Conservation (phyloP, 1,140 invertebrate species). For the Oscheius sp. region DNA sequence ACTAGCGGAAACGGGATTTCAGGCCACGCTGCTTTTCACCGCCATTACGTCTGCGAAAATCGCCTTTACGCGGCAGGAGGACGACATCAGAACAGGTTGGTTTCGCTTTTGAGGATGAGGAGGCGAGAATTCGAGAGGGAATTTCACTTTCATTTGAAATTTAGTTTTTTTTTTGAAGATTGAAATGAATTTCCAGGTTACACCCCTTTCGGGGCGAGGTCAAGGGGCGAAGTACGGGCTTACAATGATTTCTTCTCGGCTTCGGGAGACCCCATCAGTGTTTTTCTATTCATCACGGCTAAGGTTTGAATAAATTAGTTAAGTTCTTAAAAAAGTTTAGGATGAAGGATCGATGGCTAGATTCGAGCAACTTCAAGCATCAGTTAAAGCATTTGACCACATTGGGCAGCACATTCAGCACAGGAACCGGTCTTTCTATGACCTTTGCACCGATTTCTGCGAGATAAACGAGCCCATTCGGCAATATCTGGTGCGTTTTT, state of each 20-base stretch:
- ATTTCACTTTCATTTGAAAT: neutral
- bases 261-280: slow-evolving; percentile 31
- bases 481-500: slow-evolving; percentile 53
- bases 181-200: slow-evolving; percentile 23
- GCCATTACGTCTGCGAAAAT: slow-evolving; percentile 34
- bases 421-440: slow-evolving; percentile 43
- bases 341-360: slow-evolving; percentile 16
- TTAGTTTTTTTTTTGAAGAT: neutral
- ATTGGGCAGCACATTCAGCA: slow-evolving; percentile 26
- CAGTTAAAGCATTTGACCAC: slow-evolving; percentile 14
- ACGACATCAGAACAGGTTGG: slow-evolving; percentile 40
- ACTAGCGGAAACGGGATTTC: neutral
- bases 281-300: slow-evolving; percentile 32
- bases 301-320: neutral
- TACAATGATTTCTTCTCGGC: slow-evolving; percentile 32
- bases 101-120: neutral
- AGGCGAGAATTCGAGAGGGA: neutral
- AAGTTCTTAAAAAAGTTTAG: neutral
- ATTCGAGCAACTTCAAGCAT: slow-evolving; percentile 19
- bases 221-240: slow-evolving; percentile 26
- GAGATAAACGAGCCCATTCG: slow-evolving; percentile 57
- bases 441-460: slow-evolving; percentile 58
- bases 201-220: slow-evolving; percentile 30
- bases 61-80: slow-evolving; percentile 33
- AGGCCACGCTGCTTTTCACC: slow-evolving; percentile 30